A percentile compares a stretch with the other conserved stretches of the same genome.
These are phyloP conservation scores for Drosophila leontia DNA, from an alignment of 1,140 invertebrate species.

Conservation along the genomic window DNA sequence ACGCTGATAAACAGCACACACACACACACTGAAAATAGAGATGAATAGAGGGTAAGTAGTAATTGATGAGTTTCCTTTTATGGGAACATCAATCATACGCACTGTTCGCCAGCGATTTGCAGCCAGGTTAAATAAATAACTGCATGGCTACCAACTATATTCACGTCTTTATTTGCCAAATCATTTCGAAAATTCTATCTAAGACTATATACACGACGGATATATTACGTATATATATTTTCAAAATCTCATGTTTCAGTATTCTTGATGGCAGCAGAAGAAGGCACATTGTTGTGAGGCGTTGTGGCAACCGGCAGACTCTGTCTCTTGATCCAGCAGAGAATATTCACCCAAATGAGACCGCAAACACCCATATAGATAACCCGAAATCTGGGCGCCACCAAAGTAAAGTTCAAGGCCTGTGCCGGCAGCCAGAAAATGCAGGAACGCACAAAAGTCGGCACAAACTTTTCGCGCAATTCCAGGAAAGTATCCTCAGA, in stretches of 20 bases:
- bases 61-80: conserved; percentile 82
- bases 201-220: conserved; percentile 33
- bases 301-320: conserved; percentile 44
- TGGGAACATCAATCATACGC: conserved; percentile 80
- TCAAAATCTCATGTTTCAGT: conserved; percentile 39
- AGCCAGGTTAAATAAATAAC: conserved; percentile 69
- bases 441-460: conserved; percentile 90
- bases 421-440: conserved; percentile 92
- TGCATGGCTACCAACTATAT: conserved; percentile 9
- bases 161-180: conserved; percentile 64
- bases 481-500: conserved; percentile 89
- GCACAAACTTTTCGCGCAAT: conserved; percentile 89
- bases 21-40: conserved; percentile 23
- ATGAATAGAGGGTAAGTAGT: conserved; percentile 70
- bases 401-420: conserved; percentile 89
- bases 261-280: conserved; percentile 11
- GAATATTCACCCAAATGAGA: conserved; percentile 91
- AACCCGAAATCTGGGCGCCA: conserved; percentile 89
- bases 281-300: conserved; percentile 11
- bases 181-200: conserved; percentile 52
- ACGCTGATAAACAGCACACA: conserved; percentile 60
- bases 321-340: conserved; percentile 90
- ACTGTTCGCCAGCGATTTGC: conserved; percentile 57
- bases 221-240: conserved; percentile 4
- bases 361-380: conserved; percentile 90